A percentile compares a stretch with the other conserved stretches of the same genome.
Evolutionary conservation across 2,113 vertebrate species (phyloP).

Genomic region (Chionodraco myersi): DNA sequence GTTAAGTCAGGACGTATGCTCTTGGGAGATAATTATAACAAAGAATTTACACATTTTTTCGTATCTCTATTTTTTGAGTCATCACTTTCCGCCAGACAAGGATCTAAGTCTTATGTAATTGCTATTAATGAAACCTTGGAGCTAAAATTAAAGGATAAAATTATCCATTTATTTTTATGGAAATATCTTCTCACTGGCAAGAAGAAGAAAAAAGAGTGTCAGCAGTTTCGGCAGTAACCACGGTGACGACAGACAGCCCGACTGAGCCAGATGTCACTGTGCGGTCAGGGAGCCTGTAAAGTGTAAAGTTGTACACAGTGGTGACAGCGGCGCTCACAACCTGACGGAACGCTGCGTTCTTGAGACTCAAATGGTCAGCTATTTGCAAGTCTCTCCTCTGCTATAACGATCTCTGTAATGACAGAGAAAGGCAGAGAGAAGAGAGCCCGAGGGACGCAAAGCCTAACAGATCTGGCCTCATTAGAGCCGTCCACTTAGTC

Average conservation of each 20-base stretch:
- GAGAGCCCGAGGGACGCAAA: constrained; percentile 20
- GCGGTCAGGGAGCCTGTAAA: constrained; percentile 49
- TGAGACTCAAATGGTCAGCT: constrained; percentile 13
- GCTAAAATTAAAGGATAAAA: neutral
- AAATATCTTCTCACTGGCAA: neutral
- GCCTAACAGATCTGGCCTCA: constrained; percentile 5
- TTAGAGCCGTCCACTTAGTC: constrained; percentile 1
- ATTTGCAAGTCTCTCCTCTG: constrained; percentile 31
- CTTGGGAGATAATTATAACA: neutral
- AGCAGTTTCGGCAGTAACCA: constrained; percentile 13
- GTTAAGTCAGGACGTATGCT: neutral
- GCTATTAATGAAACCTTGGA: neutral
- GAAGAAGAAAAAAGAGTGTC: neutral
- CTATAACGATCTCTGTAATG: constrained; percentile 5
- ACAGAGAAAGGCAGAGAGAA: constrained; percentile 2
- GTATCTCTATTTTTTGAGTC: neutral
- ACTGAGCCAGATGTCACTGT: constrained; percentile 35
- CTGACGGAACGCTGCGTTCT: neutral
- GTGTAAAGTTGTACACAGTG: constrained; percentile 26
- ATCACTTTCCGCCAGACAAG: neutral
- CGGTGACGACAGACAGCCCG: constrained; percentile 12
- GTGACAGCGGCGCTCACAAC: constrained; percentile 34
- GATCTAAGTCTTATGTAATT: neutral
- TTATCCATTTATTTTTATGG: neutral
- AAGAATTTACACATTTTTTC: neutral